Evolutionary conservation across 2,888 invertebrate genomes (phyloP).

Genomic region (Lampropteryx suffumata): DNA sequence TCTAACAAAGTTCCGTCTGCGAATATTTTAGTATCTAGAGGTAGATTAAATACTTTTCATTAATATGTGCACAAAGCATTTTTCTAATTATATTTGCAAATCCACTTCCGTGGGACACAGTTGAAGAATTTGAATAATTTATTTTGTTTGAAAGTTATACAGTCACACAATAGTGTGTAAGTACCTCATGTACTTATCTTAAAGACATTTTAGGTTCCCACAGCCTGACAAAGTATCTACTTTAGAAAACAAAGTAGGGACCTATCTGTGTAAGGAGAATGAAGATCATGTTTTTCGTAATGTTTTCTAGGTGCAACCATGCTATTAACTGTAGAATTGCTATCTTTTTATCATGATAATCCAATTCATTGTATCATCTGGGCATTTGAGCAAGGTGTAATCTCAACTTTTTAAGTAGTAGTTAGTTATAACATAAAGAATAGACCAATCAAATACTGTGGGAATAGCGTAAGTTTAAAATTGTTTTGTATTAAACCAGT

Average conservation of each 20-base stretch:
- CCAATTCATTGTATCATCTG: neutral
- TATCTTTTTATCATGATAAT: conserved; percentile 9
- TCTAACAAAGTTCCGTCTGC: neutral
- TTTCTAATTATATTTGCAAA: conserved; percentile 9
- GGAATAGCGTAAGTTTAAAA: neutral
- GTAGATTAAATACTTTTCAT: neutral
- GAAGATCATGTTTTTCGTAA: conserved; percentile 15
- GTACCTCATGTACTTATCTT: conserved; percentile 36
- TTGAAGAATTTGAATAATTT: conserved; percentile 22
- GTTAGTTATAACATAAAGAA: too few relatives aligned
- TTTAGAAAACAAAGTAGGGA: conserved; percentile 8
- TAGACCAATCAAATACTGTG: neutral
- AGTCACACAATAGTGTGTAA: conserved; percentile 41
- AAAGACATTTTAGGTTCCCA: conserved; percentile 43
- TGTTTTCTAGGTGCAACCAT: conserved; percentile 2
- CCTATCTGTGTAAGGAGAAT: conserved; percentile 4
- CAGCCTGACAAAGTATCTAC: conserved; percentile 36
- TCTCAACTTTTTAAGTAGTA: too few relatives aligned
- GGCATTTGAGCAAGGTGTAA: neutral
- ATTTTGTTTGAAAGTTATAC: conserved; percentile 29
- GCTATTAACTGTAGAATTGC: neutral
- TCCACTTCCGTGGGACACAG: conserved; percentile 22
- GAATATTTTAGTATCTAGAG: neutral
- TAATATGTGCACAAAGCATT: neutral
- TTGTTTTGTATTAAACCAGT: too few relatives aligned